Percentiles rank a stretch among this genome's conserved stretches.
Evolutionary conservation across 2,113 vertebrate genomes (phyloP).

Genomic region (Trogon melanurus): DNA sequence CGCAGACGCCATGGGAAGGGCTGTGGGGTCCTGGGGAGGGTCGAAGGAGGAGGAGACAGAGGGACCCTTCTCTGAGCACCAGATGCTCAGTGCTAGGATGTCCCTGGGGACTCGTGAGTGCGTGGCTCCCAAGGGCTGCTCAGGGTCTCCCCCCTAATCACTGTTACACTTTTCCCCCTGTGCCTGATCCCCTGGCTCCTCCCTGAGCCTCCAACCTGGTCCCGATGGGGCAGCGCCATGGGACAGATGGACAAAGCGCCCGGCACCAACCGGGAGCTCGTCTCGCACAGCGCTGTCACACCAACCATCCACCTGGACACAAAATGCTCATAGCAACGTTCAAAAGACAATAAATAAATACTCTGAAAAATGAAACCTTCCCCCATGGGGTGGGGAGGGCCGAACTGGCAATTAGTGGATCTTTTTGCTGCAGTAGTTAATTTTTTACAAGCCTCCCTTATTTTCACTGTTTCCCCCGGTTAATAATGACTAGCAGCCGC

Average conservation of each 20-base stretch:
- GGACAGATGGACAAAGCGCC: fast-evolving
- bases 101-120: fast-evolving
- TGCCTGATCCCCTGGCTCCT: background rate
- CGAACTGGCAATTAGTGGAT: constrained; percentile 26
- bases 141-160: too few species aligned
- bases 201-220: fast-evolving
- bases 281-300: fast-evolving
- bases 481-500: constrained; percentile 50
- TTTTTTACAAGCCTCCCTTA: constrained; percentile 53
- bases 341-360: background rate
- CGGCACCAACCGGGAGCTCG: fast-evolving
- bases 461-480: constrained; percentile 55
- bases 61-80: background rate
- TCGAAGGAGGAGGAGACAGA: background rate
- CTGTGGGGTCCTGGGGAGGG: background rate
- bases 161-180: fast-evolving
- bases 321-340: fast-evolving
- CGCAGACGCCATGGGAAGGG: fast-evolving
- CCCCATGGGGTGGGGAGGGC: background rate
- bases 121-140: background rate
- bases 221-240: fast-evolving
- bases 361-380: background rate
- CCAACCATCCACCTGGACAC: background rate
- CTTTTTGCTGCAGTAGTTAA: constrained; percentile 42
- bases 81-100: background rate